Conservation (phyloP, 2,888 invertebrate genomes). For the Eudemis profundana region DNA sequence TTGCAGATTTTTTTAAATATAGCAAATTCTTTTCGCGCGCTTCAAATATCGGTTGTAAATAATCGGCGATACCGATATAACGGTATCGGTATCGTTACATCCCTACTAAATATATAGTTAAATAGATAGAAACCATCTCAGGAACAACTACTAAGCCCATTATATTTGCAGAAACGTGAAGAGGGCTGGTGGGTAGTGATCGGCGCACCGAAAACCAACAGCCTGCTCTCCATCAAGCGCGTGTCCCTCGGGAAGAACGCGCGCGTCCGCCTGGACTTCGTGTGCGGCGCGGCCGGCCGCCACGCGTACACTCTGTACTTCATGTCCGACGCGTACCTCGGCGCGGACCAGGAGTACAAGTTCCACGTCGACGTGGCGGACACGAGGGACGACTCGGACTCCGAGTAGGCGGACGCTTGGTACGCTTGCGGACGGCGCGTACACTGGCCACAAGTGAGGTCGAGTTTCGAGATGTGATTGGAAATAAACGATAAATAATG, state of each 20-base stretch:
- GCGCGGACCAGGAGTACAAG: slow-evolving; percentile 99
- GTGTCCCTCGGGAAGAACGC: slow-evolving; percentile 97
- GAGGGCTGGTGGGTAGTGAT: slow-evolving; percentile 99
- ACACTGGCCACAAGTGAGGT: no score
- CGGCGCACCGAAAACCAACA: slow-evolving; percentile 97
- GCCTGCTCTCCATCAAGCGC: slow-evolving; percentile 97
- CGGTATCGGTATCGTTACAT: no score
- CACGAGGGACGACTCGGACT: slow-evolving; percentile 60
- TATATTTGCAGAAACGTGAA: slow-evolving; percentile 90
- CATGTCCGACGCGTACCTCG: slow-evolving; percentile 99
- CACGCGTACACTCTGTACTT: slow-evolving; percentile 98
- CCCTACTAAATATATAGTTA: no score
- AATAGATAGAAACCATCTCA: no score
- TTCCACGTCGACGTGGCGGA: slow-evolving; percentile 91
- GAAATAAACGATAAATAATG: neutral
- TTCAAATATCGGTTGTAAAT: no score
- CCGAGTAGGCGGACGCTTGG: neutral
- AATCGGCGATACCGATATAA: no score
- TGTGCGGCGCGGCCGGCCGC: slow-evolving; percentile 94
- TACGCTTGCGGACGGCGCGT: no score
- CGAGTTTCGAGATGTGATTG: no score
- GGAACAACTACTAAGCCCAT: neutral
- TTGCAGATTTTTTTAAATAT: no score
- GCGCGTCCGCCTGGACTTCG: slow-evolving; percentile 94
- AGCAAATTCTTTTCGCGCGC: no score